Evolutionary conservation across 2,797 vertebrate species (phyloP).

Genomic region (Pangasius djambal): DNA sequence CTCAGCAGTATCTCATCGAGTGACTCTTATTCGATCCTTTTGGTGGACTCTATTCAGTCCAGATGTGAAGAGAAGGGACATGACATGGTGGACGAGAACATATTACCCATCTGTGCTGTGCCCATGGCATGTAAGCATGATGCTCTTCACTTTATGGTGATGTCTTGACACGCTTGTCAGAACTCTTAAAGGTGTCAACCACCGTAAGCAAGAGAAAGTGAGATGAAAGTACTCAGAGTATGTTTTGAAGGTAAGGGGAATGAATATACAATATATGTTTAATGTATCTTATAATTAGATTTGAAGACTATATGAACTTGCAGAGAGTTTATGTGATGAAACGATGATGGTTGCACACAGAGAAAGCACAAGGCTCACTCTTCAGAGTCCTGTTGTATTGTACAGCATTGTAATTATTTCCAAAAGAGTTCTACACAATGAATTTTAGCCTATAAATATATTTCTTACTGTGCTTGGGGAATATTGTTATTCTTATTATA

Average conservation of each 20-base stretch:
- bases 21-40: slow-evolving; percentile 30
- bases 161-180: slow-evolving; percentile 57
- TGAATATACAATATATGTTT: slow-evolving; percentile 60
- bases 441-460: slow-evolving; percentile 91
- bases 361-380: slow-evolving; percentile 88
- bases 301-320: slow-evolving; percentile 44
- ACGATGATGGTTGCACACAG: slow-evolving; percentile 69
- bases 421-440: slow-evolving; percentile 88
- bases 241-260: slow-evolving; percentile 46
- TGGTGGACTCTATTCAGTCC: slow-evolving; percentile 34
- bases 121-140: slow-evolving; percentile 36
- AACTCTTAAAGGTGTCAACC: slow-evolving; percentile 44
- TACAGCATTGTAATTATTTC: slow-evolving; percentile 91
- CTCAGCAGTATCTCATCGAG: slow-evolving; percentile 44
- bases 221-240: slow-evolving; percentile 12
- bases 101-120: slow-evolving; percentile 25
- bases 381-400: slow-evolving; percentile 87
- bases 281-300: slow-evolving; percentile 45
- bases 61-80: slow-evolving; percentile 37
- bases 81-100: not conserved
- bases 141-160: slow-evolving; percentile 60
- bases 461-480: slow-evolving; percentile 91
- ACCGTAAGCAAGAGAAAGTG: slow-evolving; percentile 23
- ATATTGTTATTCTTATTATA: slow-evolving; percentile 77
- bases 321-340: slow-evolving; percentile 61